Base-by-base conservation (phyloP, 2,888 invertebrate genomes). In the Parnassius glacialis region DNA sequence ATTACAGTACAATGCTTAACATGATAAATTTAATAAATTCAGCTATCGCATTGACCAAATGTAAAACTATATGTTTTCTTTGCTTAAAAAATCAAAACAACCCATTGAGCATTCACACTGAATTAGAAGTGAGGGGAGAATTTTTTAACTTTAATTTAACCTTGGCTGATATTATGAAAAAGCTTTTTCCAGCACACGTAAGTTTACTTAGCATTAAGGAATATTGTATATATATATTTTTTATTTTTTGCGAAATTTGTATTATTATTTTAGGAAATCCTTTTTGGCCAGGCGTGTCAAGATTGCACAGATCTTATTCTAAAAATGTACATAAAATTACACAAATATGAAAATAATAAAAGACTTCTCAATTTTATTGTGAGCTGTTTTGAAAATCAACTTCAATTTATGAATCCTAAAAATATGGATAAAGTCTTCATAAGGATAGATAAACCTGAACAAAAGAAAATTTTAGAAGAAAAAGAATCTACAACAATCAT, bases 111-210 rank as follows among this genome's bases (percentile, higher is more conserved):
- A 68, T 74, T 44, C 55, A 70, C 62, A 70, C 75, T 63, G 70
- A 70, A 45, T 45, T 76, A 48, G 67, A 71, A 62, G 71, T 85
- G 61, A 64, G 67, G 44, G 70, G 72, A 42, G 71, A 78, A 59
- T 67, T 68, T 54, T 64, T 69, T 34, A 66, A 57, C 51, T 64
- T 67, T 10, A 71, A 59, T 56, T 50, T 74, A 45, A 74, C 72
- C 16, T 62, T 85, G 42, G 63, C 65, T 44, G 69, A 73, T 62
- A 77, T 85, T 59, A 66, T 80, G 57, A 70, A 68, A 44, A 67
- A 67, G 48, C 67, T 84, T 52, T 80, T 84, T 69, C 82, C 83
- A 2, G 57, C 53, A 0, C 73, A 74, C 44, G 85, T 85, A 73
- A 81, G 85, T 80, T 47, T 47, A 34, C 34, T 34, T 34, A 5